Evolutionary conservation across 2,888 invertebrate genomes (phyloP).

Genomic region (Synergus umbraculus): DNA sequence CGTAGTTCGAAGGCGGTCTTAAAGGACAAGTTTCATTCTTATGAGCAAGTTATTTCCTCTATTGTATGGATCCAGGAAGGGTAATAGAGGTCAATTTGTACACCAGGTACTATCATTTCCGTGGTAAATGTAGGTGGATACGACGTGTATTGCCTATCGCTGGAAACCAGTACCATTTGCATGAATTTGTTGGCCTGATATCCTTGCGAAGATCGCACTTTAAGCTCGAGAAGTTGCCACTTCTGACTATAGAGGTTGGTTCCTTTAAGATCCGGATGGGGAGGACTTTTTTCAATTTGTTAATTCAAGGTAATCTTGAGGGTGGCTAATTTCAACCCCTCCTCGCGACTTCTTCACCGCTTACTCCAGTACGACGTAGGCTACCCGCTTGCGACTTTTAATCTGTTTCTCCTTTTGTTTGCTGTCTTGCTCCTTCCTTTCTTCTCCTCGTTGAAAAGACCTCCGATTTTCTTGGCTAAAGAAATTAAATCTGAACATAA

Average conservation of each 20-base stretch:
- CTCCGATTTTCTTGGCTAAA: neutral
- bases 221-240: constrained; percentile 58
- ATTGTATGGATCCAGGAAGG: neutral
- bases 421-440: constrained; percentile 37
- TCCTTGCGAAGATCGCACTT: constrained; percentile 63
- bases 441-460: constrained; percentile 7
- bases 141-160: constrained; percentile 44
- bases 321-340: constrained; percentile 71
- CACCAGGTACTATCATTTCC: constrained; percentile 11
- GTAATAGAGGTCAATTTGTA: constrained; percentile 29
- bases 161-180: constrained; percentile 69
- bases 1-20: neutral
- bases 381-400: constrained; percentile 63
- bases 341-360: constrained; percentile 44
- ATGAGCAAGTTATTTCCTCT: neutral
- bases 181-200: constrained; percentile 71
- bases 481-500: constrained; percentile 13
- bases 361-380: constrained; percentile 30
- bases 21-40: neutral
- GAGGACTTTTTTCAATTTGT: constrained; percentile 74
- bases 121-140: constrained; percentile 18
- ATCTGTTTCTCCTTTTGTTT: constrained; percentile 63
- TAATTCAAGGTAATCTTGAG: constrained; percentile 73
- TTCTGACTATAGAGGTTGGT: constrained; percentile 46
- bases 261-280: constrained; percentile 63